Conservation (phyloP, 2,797 vertebrate genomes). For the Sebastes taczanowskii region DNA sequence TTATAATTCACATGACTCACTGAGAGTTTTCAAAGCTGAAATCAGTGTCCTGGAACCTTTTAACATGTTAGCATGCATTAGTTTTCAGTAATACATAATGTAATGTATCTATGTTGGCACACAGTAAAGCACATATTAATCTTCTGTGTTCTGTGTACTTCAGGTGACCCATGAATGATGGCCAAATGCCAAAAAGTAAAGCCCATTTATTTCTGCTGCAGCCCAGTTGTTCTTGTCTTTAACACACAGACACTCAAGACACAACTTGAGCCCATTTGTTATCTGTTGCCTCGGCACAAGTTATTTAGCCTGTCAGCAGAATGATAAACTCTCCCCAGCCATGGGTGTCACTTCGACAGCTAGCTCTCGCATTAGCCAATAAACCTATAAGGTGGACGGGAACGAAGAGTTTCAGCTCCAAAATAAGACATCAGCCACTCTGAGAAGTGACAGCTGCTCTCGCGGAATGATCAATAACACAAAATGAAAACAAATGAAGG, state of each 20-base stretch:
- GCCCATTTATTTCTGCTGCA: slow-evolving; percentile 55
- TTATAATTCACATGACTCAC: background rate
- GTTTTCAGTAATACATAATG: background rate
- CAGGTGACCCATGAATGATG: slow-evolving; percentile 31
- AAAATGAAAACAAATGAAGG: slow-evolving; percentile 42
- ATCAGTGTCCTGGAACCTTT: background rate
- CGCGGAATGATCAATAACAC: slow-evolving; percentile 44
- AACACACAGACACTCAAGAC: slow-evolving; percentile 72
- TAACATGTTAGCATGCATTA: background rate
- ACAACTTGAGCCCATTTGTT: slow-evolving; percentile 82
- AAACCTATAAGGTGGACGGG: slow-evolving; percentile 58
- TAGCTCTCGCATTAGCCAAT: slow-evolving; percentile 61
- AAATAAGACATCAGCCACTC: slow-evolving; percentile 51
- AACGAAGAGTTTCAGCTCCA: slow-evolving; percentile 49
- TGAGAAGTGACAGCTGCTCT: slow-evolving; percentile 36
- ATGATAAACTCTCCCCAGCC: slow-evolving; percentile 78
- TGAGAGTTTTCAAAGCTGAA: background rate
- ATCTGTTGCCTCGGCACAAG: slow-evolving; percentile 79
- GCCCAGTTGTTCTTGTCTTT: slow-evolving; percentile 80
- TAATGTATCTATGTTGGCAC: background rate
- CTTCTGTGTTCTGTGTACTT: slow-evolving; percentile 16
- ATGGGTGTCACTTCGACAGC: slow-evolving; percentile 70
- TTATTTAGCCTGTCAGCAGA: slow-evolving; percentile 84
- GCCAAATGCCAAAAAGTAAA: slow-evolving; percentile 47
- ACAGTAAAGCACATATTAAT: background rate